Evolutionary conservation across 2,888 invertebrate species (phyloP), one percentile per base, ranked within the genome.

Genomic region (Sphecodes monilicornis): DNA sequence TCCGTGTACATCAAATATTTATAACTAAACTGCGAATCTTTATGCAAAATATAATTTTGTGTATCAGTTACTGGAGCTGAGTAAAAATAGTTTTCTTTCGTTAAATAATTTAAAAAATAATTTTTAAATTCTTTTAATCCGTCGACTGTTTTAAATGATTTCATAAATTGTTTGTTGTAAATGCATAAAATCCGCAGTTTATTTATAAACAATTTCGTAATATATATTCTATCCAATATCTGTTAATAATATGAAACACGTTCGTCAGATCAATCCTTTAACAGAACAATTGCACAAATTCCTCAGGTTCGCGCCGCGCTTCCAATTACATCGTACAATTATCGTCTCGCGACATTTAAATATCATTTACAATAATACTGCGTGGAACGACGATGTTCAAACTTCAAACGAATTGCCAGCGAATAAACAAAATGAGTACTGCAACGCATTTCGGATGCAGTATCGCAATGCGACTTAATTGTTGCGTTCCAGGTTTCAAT

Each of bases 381-480:
- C 46, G 50, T 22, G 41, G 1, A 57, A 26, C 26, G 26, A 4
- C 57, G 13, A 26, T 8, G 57, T n/a, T 26, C 13, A 3, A 57
- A 26, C 26, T 26, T 26, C 13, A 13, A 57, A 13, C 60, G 60
- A 16, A 66, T 36, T 36, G 6, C 18, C 46, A 46, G n/a, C 16
- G 43, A 29, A 46, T 16, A 16, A 46, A 66, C 46, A 26, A 32
- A n/a, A 66, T 18, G 41, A 36, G 50, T 41, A 5, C 54, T 32
- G 64, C 10, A 43, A 32, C 32, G n/a, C 43, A 8, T 29, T 72
- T n/a, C 2, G 29, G n/a, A 18, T 43, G 32, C 36, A 29, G 16
- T 41, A n/a, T 29, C 68, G 22, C 26, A 16, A n/a, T 22, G 16
- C 71, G 18, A 46, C 16, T 57, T 82, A 82, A 80, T 80, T 72